Percentiles rank a stretch among this genome's conserved stretches.
phyloP scores from a whole-genome alignment of 1,140 invertebrate genomes.

The Aethina tumida region DNA sequence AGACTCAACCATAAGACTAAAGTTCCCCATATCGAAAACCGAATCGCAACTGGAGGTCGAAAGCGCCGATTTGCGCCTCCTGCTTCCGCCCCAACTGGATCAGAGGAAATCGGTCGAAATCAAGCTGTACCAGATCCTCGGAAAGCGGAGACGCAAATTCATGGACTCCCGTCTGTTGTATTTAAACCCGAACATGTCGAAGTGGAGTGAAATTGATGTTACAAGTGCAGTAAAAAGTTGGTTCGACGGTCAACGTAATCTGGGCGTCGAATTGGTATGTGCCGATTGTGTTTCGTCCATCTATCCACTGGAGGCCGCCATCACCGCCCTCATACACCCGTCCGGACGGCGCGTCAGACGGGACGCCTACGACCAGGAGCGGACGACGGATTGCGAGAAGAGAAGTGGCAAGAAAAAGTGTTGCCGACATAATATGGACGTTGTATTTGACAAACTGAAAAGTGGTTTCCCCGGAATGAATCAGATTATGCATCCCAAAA shows the following conservation, averaged over 20 bases:
- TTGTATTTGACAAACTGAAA: conserved; percentile 55
- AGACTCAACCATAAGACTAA: conserved; percentile 14
- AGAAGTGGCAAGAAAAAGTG: conserved; percentile 47
- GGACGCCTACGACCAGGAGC: conserved; percentile 31
- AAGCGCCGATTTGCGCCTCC: conserved; percentile 26
- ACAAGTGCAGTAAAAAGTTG: conserved; percentile 41
- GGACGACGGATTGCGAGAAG: conserved; percentile 40
- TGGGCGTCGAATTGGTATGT: conserved; percentile 43
- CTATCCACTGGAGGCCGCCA: conserved; percentile 30
- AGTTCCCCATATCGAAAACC: conserved; percentile 18
- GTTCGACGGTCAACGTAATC: conserved; percentile 37
- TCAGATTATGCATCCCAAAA: conserved; percentile 58
- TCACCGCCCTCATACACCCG: conserved; percentile 37
- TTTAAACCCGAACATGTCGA: conserved; percentile 20
- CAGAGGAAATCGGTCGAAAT: conserved; percentile 17
- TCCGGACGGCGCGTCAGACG: conserved; percentile 19
- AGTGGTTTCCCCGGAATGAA: conserved; percentile 41
- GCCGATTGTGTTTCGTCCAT: conserved; percentile 32
- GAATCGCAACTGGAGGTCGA: conserved; percentile 20
- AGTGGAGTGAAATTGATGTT: conserved; percentile 48
- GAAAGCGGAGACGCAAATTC: conserved; percentile 20
- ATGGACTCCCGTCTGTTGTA: conserved; percentile 25
- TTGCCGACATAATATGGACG: conserved; percentile 54
- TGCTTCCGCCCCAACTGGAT: conserved; percentile 21
- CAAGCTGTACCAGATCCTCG: conserved; percentile 26